A percentile compares a stretch with the other conserved stretches of the same genome.
These are phyloP conservation scores for Drosophila rellima DNA, from an alignment of 2,888 invertebrate genomes.

Conservation along the genomic window DNA sequence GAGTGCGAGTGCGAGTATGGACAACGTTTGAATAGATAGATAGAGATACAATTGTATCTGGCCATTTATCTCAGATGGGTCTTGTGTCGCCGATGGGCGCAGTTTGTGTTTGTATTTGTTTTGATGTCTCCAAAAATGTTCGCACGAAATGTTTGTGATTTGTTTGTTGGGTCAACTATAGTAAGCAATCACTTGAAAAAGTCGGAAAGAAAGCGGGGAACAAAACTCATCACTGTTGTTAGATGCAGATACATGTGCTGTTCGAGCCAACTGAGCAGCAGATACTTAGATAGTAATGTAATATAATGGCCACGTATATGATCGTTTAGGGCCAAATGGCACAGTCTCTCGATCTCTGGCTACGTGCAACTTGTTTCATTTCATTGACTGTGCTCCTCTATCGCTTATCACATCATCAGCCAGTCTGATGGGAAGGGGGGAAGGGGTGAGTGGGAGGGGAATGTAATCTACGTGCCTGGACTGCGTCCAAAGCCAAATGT, in stretches of 20 bases:
- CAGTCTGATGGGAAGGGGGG: not conserved
- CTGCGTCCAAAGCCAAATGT: conserved; percentile 49
- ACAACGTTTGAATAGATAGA: conserved; percentile 51
- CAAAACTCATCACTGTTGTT: conserved; percentile 50
- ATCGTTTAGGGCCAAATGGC: conserved; percentile 73
- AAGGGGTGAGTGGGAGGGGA: not conserved
- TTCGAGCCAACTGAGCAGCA: not conserved
- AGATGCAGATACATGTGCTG: conserved; percentile 14
- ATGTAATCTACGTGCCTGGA: conserved; percentile 62
- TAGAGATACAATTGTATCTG: conserved; percentile 75
- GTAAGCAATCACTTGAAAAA: not conserved
- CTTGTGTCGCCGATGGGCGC: conserved; percentile 40
- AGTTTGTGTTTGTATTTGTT: conserved; percentile 38
- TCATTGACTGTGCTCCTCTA: conserved; percentile 33
- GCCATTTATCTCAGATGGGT: conserved; percentile 60
- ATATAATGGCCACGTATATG: conserved; percentile 42
- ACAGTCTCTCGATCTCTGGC: conserved; percentile 18
- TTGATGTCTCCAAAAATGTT: conserved; percentile 38
- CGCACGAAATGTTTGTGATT: conserved; percentile 60
- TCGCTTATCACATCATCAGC: conserved; percentile 49
- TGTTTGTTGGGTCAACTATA: conserved; percentile 52
- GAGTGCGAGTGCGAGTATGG: conserved; percentile 31
- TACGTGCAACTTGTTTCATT: conserved; percentile 40
- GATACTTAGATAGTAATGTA: conserved; percentile 8
- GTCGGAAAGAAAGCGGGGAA: conserved; percentile 52